Base-by-base conservation (phyloP, 2,797 vertebrate species). In the Caiman crocodilus region DNA sequence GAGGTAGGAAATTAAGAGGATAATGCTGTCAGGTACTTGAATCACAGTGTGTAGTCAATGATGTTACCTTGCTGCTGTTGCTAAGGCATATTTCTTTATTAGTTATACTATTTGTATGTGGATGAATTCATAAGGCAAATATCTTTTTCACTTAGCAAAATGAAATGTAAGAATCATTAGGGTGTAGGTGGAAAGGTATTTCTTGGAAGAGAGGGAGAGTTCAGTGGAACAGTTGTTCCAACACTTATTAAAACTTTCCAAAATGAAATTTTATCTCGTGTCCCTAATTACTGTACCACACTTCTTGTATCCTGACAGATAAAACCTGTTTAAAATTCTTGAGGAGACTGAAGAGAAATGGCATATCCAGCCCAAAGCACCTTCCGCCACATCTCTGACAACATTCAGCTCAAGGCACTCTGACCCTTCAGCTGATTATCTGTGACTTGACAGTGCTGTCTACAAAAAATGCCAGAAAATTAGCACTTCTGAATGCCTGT, bases 261-360 rank as follows among this genome's bases (percentile, higher is more conserved):
- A 94, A 97, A 94, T 85, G 74, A 92, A 97, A 96, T 97, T 95
- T 96, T 80, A 85, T 95, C 91, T 89, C 32, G 5, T 94, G 63
- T 91, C 79, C 69, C 96, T 98, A 97, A 97, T 98, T 97, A 97
- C 92, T 82, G 57, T 88, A 75, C 23, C 78, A 69, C 26, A 84
- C 59, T 95, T 88, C 87, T 96, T 90, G 69, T 76, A 95, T 93
- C 61, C 87, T 96, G 96, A 96, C 18, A 82, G 95, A 95, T 86
- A 93, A 96, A 92, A 96, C 35, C 89, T 96, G 93, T 91, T 97
- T 97, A 96, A 96, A 96, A 97, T 97, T 96, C 95, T 95, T 92
- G 87, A 95, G 80, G n/a, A 92, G 61, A 64, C 71, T 71, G 69
- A 94, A 93, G 63, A 95, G 74, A 90, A 93, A 92, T 95, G 86